A percentile compares a stretch with the other conserved stretches of the same genome.
Conservation (phyloP, 1,140 invertebrate species). For the Drosophila sucinea region DNA sequence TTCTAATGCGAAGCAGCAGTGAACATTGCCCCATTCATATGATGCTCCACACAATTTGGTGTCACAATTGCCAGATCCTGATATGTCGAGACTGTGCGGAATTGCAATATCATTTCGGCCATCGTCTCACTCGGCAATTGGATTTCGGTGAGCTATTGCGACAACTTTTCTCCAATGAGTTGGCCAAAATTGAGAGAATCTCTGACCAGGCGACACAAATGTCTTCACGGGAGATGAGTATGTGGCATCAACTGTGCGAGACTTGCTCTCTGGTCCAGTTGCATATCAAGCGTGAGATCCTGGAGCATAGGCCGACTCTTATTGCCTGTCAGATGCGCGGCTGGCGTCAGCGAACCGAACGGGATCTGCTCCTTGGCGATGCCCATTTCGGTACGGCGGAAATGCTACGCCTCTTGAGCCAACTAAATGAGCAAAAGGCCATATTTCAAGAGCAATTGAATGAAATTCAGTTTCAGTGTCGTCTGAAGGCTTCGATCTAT, state of each 20-base stretch:
- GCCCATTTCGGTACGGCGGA: slow-evolving; percentile 87
- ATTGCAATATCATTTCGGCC: slow-evolving; percentile 86
- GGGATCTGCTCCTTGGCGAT: slow-evolving; percentile 85
- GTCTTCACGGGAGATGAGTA: slow-evolving; percentile 87
- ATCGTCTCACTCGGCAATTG: slow-evolving; percentile 87
- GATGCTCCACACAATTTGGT: slow-evolving; percentile 89
- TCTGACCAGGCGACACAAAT: slow-evolving; percentile 86
- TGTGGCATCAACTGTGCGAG: slow-evolving; percentile 86
- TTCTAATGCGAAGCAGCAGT: slow-evolving; percentile 15
- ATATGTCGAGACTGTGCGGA: slow-evolving; percentile 88
- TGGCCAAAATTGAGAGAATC: slow-evolving; percentile 84
- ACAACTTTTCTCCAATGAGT: slow-evolving; percentile 85
- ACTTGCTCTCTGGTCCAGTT: slow-evolving; percentile 83
- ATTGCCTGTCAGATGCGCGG: slow-evolving; percentile 85
- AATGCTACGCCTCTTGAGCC: slow-evolving; percentile 86
- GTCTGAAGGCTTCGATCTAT: slow-evolving; percentile 21
- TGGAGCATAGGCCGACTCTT: slow-evolving; percentile 84
- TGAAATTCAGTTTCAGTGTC: slow-evolving; percentile 26
- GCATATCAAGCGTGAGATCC: slow-evolving; percentile 83
- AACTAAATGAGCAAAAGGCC: slow-evolving; percentile 84
- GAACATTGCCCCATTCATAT: slow-evolving; percentile 89
- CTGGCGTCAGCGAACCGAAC: slow-evolving; percentile 85
- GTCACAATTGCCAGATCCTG: slow-evolving; percentile 86
- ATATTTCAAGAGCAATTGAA: slow-evolving; percentile 14
- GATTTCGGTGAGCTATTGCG: slow-evolving; percentile 88